Evolutionary conservation across 1,140 invertebrate species (phyloP), one percentile per base, ranked within the genome.

Genomic region (Aporrectodea caliginosa): DNA sequence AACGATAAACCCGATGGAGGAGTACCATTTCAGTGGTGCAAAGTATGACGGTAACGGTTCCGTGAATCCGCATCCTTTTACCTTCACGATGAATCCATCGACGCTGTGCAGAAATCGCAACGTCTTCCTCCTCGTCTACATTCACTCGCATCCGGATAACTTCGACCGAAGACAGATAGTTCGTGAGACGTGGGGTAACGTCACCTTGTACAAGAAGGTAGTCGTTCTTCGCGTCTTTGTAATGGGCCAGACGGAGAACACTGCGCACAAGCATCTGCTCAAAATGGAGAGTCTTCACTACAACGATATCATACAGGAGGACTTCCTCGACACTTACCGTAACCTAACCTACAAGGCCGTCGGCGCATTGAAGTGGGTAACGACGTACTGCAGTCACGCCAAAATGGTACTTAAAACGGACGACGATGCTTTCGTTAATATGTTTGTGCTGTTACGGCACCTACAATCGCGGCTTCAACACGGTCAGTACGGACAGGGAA

Each of bases 291-390:
- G 91, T 82, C 83, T 84, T 1, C 82, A 82, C 0, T 90, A 92
- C 83, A 87, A 89, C 29, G 94, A 96, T 85, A 90, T 95, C 78
- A 90, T 95, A 33, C 93, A 94, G 88, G 93, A 93, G 33, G 92
- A 91, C 82, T 95, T 94, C 86, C 78, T 90, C 12, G 94, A 95
- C 88, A 90, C 90, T 43, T 96, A 95, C 85, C 90, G 92, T 80
- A 96, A 95, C 88, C 90, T 96, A 87, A 95, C 94, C 1, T 94
- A 94, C 84, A 96, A 96, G 87, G 93, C 94, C 87, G 91, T 93
- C 2, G 93, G 93, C 91, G 92, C 91, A 0, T 90, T 95, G n/a
- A 94, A 94, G 85, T 96, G 93, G 92, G 91, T 92, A 70, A 90
- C 91, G 2, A 91, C 92, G 84, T 90, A 92, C 87, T 92, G 88